Percentiles rank a stretch among this genome's conserved stretches.
Conservation (phyloP, 2,113 vertebrate genomes). For the Isurus oxyrinchus region DNA sequence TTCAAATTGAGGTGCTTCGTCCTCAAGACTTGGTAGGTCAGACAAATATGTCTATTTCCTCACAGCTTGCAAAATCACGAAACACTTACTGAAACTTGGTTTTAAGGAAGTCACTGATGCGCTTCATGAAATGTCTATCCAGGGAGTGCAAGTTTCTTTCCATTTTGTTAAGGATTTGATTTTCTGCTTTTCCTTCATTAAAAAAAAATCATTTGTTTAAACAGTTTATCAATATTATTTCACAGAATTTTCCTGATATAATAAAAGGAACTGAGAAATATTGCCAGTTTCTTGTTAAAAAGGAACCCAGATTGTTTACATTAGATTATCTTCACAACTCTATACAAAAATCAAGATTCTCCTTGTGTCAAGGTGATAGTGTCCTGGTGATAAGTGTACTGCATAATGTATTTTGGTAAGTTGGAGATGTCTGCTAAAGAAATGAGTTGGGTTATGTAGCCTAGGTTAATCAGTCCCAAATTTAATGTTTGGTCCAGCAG, state of each 20-base stretch:
- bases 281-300: not conserved
- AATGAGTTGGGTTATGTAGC: not conserved
- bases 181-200: constrained; percentile 66
- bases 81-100: constrained; percentile 11
- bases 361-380: not conserved
- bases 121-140: constrained; percentile 36
- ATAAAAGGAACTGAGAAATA: not conserved
- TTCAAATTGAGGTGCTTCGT: not conserved
- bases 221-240: not conserved
- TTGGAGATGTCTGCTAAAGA: not conserved
- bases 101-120: constrained; percentile 25
- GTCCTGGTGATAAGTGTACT: not conserved
- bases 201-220: not conserved
- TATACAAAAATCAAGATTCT: not conserved
- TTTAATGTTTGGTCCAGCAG: not conserved
- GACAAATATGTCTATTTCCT: not conserved
- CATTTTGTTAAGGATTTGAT: constrained; percentile 58
- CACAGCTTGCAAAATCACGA: not conserved
- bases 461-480: not conserved
- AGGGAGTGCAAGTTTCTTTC: constrained; percentile 47
- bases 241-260: not conserved
- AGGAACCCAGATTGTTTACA: not conserved
- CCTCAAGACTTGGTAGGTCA: not conserved
- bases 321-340: not conserved
- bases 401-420: not conserved